Base-by-base conservation (phyloP, 1,140 invertebrate species). In the Matsumurasca onukii region DNA sequence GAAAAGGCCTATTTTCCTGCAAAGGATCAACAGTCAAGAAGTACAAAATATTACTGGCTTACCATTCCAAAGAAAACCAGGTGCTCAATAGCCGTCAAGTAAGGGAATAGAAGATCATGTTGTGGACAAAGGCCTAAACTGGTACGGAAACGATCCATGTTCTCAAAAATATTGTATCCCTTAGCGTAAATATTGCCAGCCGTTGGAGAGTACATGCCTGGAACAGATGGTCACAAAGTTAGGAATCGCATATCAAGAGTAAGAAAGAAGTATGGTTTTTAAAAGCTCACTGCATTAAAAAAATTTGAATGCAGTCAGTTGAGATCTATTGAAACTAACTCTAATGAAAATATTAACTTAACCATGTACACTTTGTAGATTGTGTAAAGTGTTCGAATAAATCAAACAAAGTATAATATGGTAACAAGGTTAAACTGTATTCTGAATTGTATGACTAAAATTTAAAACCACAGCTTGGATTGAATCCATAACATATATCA, bases 81-180 rank as follows among this genome's bases (percentile, higher is more conserved):
- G 76, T 89, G 87, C 75, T 89, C 86, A 59, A 81, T 75, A 3
- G 88, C 86, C 13, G 85, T 88, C 30, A 88, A 74, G 48, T 82
- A 80, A 61, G 85, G 82, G 78, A 88, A 88, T 2, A 89, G 79
- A 55, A 88, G 81, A 76, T 89, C 85, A 73, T 88, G 86, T 71
- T 90, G 88, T 3, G 88, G 88, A 77, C 89, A 90, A 5, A 89
- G 78, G 5, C 88, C 88, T 2, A 90, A 75, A 70, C 79, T 83
- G 20, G 77, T 72, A 27, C 86, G 74, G 5, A 86, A 82, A 71
- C 76, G n/a, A 78, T 77, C 71, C 51, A 86, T 83, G 39, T 88
- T 80, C 9, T 79, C 84, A 20, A 81, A 77, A 27, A 92, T 89
- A 77, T 91, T 88, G 75, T 83, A 84, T 29, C 87, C 89, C 75